Percentiles rank a stretch among this genome's conserved stretches.
These are phyloP conservation scores for Philaethria dido DNA, from an alignment of 2,888 invertebrate genomes.

Conservation along the genomic window DNA sequence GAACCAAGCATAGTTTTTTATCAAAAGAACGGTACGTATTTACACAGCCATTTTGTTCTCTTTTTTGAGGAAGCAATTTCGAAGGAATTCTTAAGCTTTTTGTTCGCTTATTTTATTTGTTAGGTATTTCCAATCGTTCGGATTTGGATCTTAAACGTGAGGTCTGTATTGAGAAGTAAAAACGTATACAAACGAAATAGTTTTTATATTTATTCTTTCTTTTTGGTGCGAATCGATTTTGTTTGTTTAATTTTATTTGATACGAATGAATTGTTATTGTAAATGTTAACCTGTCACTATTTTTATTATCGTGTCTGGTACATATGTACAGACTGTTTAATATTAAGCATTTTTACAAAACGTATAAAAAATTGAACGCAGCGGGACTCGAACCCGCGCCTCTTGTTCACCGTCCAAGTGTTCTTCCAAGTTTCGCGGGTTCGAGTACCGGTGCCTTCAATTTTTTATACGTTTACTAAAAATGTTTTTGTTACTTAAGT, in stretches of 20 bases:
- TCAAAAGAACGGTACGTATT: conserved; percentile 43
- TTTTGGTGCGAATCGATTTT: not conserved
- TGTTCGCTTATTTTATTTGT: conserved; percentile 3
- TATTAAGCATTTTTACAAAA: no score
- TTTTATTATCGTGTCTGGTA: no score
- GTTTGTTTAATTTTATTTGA: not conserved
- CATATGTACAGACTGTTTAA: no score
- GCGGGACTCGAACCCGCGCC: no score
- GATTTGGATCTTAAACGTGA: conserved; percentile 17
- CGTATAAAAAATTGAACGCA: no score
- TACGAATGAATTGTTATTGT: not conserved
- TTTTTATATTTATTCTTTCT: not conserved
- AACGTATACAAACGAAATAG: not conserved
- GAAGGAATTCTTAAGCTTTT: conserved; percentile 29
- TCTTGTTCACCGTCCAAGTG: no score
- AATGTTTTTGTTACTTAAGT: no score
- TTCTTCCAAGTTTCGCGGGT: no score
- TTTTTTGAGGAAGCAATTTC: conserved; percentile 40
- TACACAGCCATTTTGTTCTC: conserved; percentile 41
- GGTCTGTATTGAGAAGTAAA: conserved; percentile 7
- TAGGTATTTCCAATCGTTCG: conserved; percentile 12
- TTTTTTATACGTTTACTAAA: no score
- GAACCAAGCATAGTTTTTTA: conserved; percentile 3
- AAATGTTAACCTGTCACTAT: not conserved
- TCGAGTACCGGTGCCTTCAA: no score